Evolutionary conservation across 2,797 vertebrate genomes (phyloP).

Genomic region (Poeciliopsis gracilis): DNA sequence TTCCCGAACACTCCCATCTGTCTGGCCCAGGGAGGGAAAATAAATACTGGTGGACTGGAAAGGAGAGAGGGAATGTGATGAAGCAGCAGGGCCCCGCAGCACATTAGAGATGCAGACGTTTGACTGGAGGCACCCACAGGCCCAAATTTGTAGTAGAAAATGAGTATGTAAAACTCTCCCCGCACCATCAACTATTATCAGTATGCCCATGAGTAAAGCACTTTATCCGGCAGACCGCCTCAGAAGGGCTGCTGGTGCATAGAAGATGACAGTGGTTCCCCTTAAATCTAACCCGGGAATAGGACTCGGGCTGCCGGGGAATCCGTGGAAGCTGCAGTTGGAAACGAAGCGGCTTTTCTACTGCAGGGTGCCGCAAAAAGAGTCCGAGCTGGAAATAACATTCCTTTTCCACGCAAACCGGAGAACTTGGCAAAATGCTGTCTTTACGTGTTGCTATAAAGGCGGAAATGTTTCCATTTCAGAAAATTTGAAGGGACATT

Average conservation of each 20-base stretch:
- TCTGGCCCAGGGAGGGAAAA: conserved; percentile 61
- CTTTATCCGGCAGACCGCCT: conserved; percentile 16
- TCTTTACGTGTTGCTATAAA: neutral
- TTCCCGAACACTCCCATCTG: conserved; percentile 68
- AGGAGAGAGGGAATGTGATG: conserved; percentile 41
- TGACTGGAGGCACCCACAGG: conserved; percentile 41
- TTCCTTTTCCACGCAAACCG: neutral
- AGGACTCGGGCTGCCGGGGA: neutral
- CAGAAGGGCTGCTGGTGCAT: conserved; percentile 13
- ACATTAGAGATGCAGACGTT: conserved; percentile 55
- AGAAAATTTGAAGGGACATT: neutral
- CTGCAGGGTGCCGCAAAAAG: neutral
- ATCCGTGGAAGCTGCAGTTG: neutral
- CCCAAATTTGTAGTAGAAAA: conserved; percentile 19
- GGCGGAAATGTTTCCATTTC: neutral
- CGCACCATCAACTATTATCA: conserved; percentile 24
- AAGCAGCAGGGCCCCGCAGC: conserved; percentile 43
- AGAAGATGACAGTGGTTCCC: neutral
- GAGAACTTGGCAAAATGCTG: neutral
- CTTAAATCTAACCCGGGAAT: conserved; percentile 11
- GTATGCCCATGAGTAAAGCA: conserved; percentile 41
- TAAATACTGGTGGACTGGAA: conserved; percentile 59
- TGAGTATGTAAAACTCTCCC: conserved; percentile 29
- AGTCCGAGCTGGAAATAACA: neutral
- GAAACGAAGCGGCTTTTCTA: neutral